A percentile compares a stretch with the other conserved stretches of the same genome.
Conservation (phyloP, 2,797 vertebrate species). For the Neopelma chrysocephalum region DNA sequence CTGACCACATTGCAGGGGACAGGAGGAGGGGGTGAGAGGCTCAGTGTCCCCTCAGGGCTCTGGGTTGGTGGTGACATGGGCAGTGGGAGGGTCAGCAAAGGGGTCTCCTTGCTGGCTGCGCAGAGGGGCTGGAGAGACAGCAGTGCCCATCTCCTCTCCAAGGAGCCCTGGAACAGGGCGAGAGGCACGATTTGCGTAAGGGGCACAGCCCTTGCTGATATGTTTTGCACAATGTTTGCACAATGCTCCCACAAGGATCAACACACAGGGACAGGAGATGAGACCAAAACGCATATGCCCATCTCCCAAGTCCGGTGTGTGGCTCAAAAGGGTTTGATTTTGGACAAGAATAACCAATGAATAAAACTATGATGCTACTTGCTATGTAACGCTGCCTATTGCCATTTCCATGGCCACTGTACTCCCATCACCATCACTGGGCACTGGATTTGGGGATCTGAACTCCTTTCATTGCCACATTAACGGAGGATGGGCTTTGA, state of each 20-base stretch:
- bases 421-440: not conserved
- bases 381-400: not conserved
- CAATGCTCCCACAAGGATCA: not conserved
- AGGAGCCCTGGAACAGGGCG: too few relatives aligned
- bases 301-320: not conserved
- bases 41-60: not conserved
- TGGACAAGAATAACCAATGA: not conserved
- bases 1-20: not conserved
- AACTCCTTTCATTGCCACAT: not conserved
- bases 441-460: not conserved
- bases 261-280: too few relatives aligned
- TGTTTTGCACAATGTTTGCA: not conserved
- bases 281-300: accelerated
- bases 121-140: constrained; percentile 71
- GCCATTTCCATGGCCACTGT: not conserved
- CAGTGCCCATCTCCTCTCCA: accelerated
- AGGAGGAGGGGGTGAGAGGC: not conserved
- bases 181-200: not conserved
- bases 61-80: accelerated
- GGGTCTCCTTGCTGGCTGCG: not conserved
- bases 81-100: too few relatives aligned
- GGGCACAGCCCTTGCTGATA: not conserved
- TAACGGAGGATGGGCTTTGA: not conserved
- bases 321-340: not conserved
- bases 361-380: not conserved